Base-by-base conservation (phyloP, 2,888 invertebrate species). In the Thera obeliscata region DNA sequence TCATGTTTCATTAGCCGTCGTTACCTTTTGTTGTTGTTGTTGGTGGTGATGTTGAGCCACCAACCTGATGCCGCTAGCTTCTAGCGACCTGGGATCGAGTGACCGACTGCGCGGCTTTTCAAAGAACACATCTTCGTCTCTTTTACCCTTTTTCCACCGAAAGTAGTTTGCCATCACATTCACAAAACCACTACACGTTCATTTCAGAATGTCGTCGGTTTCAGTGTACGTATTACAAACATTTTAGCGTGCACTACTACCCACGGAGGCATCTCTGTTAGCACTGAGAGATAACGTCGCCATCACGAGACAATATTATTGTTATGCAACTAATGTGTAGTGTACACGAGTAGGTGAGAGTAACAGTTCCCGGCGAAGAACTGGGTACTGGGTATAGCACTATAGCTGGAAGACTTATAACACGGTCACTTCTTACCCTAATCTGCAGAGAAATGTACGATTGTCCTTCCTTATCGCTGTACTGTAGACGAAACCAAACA, bases 41-140 rank as follows among this genome's bases (percentile, higher is more conserved):
- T 87, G 83, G 61, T 94, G 62, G 55, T 72, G 66, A 35, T 70
- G 90, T 77, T 95, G 95, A 9, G 95, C 89, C 63, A 95, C 93
- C 54, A 95, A 84, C 63, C 94, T 93, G 71, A 96, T 94, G 48
- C 96, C 96, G 67, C 96, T 96, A 64, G 95, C 90, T 81, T 96
- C 96, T 81, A 96, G 87, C 7, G 96, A 95, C 73, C 95, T 95
- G 41, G 96, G 95, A 85, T 97, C 97, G 85, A 97, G 87, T 0
- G 96, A 97, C 70, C 96, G 94, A 85, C 96, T 96, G 63, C 96
- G 94, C 8, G 96, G 96, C 79, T 96, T 96, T 74, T 92, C 90
- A 56, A 90, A 94, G 78, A 94, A 94, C 77, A 92, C 94, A 75
- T 90, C 91, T 72, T 94, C 95, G 79, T 94, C 95, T 76, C 94